Percentiles rank a stretch among this genome's conserved stretches.
These are phyloP conservation scores for Leucopsar rothschildi DNA, from an alignment of 2,113 vertebrate genomes.

Conservation along the genomic window DNA sequence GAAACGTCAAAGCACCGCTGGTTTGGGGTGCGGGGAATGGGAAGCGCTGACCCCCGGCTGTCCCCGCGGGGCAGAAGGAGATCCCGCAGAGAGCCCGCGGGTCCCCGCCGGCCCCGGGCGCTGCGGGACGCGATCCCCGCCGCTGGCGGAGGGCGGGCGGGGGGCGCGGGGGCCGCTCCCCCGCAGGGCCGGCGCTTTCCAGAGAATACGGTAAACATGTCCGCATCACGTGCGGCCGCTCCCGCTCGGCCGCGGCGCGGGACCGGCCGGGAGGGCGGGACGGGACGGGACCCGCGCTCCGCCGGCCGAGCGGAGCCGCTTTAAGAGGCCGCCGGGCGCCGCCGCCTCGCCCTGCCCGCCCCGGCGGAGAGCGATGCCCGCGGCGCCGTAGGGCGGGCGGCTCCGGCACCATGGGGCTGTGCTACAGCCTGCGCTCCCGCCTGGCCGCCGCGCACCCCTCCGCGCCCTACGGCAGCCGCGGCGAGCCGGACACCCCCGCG, in stretches of 20 bases:
- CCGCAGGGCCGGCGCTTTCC: neutral
- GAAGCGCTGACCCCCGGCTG: neutral
- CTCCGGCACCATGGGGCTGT: slow-evolving; percentile 54
- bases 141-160: neutral
- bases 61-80: neutral
- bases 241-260: neutral
- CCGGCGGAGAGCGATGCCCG: neutral
- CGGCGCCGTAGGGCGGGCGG: neutral
- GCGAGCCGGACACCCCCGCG: neutral
- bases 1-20: accelerated
- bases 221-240: slow-evolving; percentile 36
- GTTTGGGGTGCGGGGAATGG: accelerated
- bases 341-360: neutral
- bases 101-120: neutral
- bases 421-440: slow-evolving; percentile 60
- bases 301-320: neutral
- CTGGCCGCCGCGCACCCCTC: slow-evolving; percentile 55
- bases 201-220: slow-evolving; percentile 43
- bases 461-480: slow-evolving; percentile 34
- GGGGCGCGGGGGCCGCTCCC: neutral
- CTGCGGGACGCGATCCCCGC: neutral
- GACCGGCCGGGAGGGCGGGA: neutral
- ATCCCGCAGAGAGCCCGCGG: too few relatives aligned
- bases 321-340: neutral
- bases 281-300: neutral